Evolutionary conservation across 2,888 invertebrate genomes (phyloP), one percentile per base, ranked within the genome.

Genomic region (Agriopis aurantiaria): DNA sequence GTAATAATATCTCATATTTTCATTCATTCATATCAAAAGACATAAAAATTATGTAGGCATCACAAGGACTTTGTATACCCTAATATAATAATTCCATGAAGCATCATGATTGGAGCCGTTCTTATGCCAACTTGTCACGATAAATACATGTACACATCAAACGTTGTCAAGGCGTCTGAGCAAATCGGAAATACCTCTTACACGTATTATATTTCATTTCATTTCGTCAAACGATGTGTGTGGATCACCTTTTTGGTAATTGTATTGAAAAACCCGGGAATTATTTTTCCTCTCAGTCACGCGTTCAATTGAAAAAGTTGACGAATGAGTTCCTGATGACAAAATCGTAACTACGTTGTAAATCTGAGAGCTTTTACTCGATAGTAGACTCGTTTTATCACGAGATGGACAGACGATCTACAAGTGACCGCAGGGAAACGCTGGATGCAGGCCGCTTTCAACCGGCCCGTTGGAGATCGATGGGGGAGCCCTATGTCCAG

Each of bases 251-350:
- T 3, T 4, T 33, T 12, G 8, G 8, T 41, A 40, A 12, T 52
- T 17, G 12, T 60, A 45, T 46, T 45, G 43, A 64, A 49, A 10
- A 23, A 6, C 40, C 8, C 9, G 11, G 10, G 48, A 66, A 53
- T 59, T 12, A 65, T 46, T 56, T 49, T 14, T 52, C 61, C 17
- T 46, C 41, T 5, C 52, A 52, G 8, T 40, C 61, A 40, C 52
- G 71, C 71, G 71, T 60, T 4, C 65, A 65, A 72, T 69, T 57
- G 65, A 58, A 65, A 69, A 69, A 64, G 40, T 68, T 60, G 10
- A 61, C 10, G 53, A 61, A 41, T 58, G 40, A 43, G 52, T 45
- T 61, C 55, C n/a, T 46, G 64, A 58, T 57, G 43, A 40, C 57
- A 68, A 63, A 45, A n/a, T 12, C 40, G 41, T 40, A n/a, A 14